Conservation (phyloP, 1,140 invertebrate species). For the Polyergus mexicanus region DNA sequence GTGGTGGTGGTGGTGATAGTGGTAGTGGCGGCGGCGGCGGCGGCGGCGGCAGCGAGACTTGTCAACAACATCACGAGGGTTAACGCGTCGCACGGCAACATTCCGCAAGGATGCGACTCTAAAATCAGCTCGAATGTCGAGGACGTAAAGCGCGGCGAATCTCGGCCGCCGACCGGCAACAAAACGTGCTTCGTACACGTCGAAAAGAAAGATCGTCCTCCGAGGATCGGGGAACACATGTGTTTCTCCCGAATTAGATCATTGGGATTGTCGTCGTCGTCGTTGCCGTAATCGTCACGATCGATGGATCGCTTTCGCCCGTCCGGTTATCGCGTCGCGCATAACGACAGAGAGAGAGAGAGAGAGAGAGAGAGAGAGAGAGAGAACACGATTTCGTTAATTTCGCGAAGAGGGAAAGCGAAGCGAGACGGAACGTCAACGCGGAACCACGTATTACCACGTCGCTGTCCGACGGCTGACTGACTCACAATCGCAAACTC, state of each 20-base stretch:
- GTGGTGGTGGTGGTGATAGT: slow-evolving; percentile 60
- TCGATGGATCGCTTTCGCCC: slow-evolving; percentile 8
- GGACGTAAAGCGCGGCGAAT: too few relatives aligned
- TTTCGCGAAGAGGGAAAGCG: too few relatives aligned
- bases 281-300: neutral
- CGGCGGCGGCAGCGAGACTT: slow-evolving; percentile 70
- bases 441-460: neutral
- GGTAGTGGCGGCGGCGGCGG: slow-evolving; percentile 64
- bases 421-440: neutral
- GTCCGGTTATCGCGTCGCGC: slow-evolving; percentile 16
- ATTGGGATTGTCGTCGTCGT: neutral
- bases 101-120: slow-evolving; percentile 4
- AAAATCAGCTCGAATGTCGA: neutral
- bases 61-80: slow-evolving; percentile 76
- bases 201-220: neutral
- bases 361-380: too few relatives aligned
- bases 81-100: slow-evolving; percentile 77
- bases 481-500: slow-evolving; percentile 39
- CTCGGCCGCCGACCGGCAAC: too few relatives aligned
- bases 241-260: neutral
- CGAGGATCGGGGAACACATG: neutral
- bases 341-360: slow-evolving; percentile 41
- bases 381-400: too few relatives aligned
- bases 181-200: neutral
- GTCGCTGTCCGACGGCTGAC: slow-evolving; percentile 70